A percentile compares a stretch with the other conserved stretches of the same genome.
These are phyloP conservation scores for Sarotherodon lohbergeri DNA, from an alignment of 2,113 vertebrate genomes.

Conservation along the genomic window DNA sequence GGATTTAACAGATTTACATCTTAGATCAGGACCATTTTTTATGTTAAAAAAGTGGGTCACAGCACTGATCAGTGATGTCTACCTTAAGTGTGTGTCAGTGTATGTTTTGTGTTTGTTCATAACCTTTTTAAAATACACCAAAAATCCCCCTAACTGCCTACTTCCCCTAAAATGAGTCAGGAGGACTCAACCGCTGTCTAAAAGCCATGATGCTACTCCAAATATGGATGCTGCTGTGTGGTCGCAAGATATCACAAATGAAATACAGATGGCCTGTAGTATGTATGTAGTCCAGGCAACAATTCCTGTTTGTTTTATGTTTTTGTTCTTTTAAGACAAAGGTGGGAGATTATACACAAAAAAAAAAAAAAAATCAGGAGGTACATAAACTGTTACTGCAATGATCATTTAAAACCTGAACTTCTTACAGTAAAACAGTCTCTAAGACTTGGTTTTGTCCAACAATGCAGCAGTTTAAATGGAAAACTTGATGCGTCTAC, in stretches of 20 bases:
- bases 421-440: not conserved
- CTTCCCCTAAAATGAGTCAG: slow-evolving; percentile 67
- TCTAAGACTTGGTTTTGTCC: not conserved
- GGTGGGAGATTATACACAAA: not conserved
- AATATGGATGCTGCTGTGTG: not conserved
- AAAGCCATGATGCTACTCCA: slow-evolving; percentile 7
- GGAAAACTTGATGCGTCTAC: not conserved
- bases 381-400: not conserved
- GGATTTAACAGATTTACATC: not conserved
- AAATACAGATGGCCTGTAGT: not conserved
- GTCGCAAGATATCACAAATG: not conserved
- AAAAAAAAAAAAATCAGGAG: not conserved
- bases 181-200: not conserved
- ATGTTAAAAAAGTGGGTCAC: not conserved
- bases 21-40: not conserved
- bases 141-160: slow-evolving; percentile 43
- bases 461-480: not conserved
- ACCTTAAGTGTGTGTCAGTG: not conserved
- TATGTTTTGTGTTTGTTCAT: not conserved
- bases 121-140: slow-evolving; percentile 45
- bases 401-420: not conserved
- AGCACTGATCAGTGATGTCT: not conserved
- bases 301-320: not conserved
- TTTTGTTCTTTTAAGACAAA: not conserved
- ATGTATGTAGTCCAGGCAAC: not conserved